phyloP scores from a whole-genome alignment of 2,797 vertebrate species.

The Acanthiza pusilla region DNA sequence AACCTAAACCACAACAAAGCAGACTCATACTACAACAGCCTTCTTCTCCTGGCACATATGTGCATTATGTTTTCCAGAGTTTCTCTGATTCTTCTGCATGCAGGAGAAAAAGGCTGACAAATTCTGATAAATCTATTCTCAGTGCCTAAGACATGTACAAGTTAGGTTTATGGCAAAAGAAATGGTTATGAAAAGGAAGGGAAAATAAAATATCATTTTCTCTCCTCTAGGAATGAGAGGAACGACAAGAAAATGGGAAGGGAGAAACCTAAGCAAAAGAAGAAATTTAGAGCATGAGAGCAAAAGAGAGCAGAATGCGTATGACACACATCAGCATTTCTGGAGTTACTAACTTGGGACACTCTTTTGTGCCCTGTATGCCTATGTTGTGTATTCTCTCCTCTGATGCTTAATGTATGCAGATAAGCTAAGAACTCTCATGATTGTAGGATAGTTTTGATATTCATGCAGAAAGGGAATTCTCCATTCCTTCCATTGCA shows the following conservation, averaged over 20 bases:
- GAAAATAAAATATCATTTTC: neutral
- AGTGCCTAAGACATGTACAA: neutral
- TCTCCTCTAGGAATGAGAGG: neutral
- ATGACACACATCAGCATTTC: neutral
- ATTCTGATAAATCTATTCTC: neutral
- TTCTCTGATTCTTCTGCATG: neutral
- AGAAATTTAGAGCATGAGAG: neutral
- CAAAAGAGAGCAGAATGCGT: neutral
- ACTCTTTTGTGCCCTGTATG: fast-evolving
- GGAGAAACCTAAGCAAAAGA: neutral
- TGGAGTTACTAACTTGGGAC: neutral
- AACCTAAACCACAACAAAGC: neutral
- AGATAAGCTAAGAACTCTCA: neutral
- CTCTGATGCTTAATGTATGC: neutral
- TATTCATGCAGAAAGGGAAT: neutral
- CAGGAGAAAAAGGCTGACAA: neutral
- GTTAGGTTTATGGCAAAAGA: neutral
- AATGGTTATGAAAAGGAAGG: neutral
- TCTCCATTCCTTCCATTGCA: neutral
- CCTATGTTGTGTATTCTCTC: neutral
- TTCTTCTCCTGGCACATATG: neutral
- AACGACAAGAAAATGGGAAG: neutral
- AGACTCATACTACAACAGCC: fast-evolving
- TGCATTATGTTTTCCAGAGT: neutral
- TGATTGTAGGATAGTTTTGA: neutral